phyloP scores from a whole-genome alignment of 2,113 vertebrate species.

The Cricetomys ansorgei region DNA sequence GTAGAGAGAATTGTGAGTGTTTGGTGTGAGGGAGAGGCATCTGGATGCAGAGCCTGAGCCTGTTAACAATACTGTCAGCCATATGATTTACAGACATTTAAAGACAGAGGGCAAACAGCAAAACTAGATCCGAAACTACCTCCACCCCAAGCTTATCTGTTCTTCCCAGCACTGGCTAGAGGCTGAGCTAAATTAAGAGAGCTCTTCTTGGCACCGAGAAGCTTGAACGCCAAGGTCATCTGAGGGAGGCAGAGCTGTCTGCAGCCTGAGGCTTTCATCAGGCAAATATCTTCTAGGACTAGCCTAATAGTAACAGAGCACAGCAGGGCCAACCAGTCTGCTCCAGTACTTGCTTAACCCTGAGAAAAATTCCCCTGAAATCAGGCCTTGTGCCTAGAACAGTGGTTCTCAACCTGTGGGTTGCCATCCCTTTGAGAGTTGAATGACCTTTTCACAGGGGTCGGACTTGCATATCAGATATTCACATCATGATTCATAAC shows the following conservation, averaged over 20 bases:
- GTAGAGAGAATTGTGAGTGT: not conserved
- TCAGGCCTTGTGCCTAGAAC: no score
- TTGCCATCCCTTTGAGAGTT: no score
- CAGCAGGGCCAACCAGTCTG: not conserved
- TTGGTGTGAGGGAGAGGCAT: not conserved
- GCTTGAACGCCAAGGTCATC: not conserved
- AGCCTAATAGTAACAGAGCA: not conserved
- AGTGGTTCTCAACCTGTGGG: no score
- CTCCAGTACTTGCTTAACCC: not conserved
- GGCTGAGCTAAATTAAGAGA: not conserved
- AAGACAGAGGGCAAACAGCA: conserved; percentile 6
- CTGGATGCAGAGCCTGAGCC: not conserved
- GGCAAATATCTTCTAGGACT: not conserved
- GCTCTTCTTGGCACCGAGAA: not conserved
- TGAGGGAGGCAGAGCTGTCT: not conserved
- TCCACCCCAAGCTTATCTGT: not conserved
- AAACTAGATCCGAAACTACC: not conserved
- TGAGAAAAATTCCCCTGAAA: not conserved
- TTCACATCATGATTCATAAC: no score
- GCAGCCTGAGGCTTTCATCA: not conserved
- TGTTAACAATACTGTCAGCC: not conserved
- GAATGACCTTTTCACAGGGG: no score
- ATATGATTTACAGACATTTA: conserved; percentile 33
- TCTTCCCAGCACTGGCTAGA: conserved; percentile 11
- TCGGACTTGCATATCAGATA: no score